Conservation (phyloP, 2,113 vertebrate genomes). For the Syrrhaptes paradoxus region DNA sequence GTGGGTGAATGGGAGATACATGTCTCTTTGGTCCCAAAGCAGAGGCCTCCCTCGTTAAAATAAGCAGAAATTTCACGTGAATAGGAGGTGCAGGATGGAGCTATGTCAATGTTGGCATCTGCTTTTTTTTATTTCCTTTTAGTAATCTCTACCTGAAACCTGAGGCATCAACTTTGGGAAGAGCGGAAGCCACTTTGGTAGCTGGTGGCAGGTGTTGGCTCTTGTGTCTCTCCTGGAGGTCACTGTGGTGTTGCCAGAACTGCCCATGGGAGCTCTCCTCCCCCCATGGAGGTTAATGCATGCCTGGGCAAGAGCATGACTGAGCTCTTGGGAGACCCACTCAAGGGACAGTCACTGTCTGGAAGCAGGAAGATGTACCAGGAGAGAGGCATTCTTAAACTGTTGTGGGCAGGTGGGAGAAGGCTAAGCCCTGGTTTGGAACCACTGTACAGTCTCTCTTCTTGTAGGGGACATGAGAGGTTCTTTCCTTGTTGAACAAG, state of each 20-base stretch:
- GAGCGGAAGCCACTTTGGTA: neutral
- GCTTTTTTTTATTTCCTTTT: neutral
- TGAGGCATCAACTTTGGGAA: neutral
- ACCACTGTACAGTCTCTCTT: neutral
- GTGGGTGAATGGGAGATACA: neutral
- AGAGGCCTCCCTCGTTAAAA: neutral
- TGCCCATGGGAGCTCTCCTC: neutral
- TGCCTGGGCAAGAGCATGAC: neutral
- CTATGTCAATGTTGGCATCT: neutral
- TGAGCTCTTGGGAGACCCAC: neutral
- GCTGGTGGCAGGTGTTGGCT: neutral
- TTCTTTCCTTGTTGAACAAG: neutral
- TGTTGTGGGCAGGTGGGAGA: neutral
- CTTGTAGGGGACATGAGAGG: neutral
- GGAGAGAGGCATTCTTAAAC: neutral
- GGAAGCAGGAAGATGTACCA: neutral
- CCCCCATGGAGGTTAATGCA: neutral
- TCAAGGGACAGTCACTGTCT: neutral
- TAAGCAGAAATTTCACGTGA: neutral
- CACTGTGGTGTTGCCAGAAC: neutral
- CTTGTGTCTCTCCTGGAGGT: neutral
- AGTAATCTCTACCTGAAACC: neutral
- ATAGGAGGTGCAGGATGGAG: neutral
- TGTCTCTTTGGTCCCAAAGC: neutral
- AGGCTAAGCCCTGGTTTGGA: neutral